Conservation (phyloP, 2,888 invertebrate genomes). For the Hyposoter dolosus region DNA sequence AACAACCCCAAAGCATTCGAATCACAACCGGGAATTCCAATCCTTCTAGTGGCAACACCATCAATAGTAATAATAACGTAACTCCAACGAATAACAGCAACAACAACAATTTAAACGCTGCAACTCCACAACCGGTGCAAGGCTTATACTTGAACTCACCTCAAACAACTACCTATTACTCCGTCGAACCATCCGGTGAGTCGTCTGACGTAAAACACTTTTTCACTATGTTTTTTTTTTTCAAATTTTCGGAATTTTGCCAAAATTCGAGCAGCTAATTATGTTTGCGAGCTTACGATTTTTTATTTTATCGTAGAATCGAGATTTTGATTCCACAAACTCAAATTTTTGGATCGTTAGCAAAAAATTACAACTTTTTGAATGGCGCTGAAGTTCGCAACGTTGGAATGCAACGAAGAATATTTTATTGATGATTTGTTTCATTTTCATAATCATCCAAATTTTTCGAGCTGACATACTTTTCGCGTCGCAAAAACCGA, state of each 20-base stretch:
- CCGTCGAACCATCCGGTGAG: slow-evolving; percentile 80
- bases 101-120: slow-evolving; percentile 70
- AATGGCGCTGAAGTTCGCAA: no score
- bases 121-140: slow-evolving; percentile 77
- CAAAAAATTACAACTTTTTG: no score
- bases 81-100: slow-evolving; percentile 60
- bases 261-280: neutral
- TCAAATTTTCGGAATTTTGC: neutral
- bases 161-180: slow-evolving; percentile 80
- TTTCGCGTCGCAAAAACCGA: no score
- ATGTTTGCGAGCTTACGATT: neutral
- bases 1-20: slow-evolving; percentile 52
- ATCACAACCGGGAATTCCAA: slow-evolving; percentile 71
- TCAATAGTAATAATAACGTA: slow-evolving; percentile 60
- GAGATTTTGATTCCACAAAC: no score
- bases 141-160: slow-evolving; percentile 80
- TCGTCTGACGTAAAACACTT: slow-evolving; percentile 14
- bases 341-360: no score
- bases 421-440: no score
- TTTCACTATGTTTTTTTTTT: neutral
- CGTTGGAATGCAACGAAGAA: no score
- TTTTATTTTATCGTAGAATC: neutral
- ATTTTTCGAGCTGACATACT: no score
- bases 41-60: slow-evolving; percentile 41
- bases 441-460: no score